phyloP scores from a whole-genome alignment of 2,888 invertebrate species.

The Gisinianus flammeolus region DNA sequence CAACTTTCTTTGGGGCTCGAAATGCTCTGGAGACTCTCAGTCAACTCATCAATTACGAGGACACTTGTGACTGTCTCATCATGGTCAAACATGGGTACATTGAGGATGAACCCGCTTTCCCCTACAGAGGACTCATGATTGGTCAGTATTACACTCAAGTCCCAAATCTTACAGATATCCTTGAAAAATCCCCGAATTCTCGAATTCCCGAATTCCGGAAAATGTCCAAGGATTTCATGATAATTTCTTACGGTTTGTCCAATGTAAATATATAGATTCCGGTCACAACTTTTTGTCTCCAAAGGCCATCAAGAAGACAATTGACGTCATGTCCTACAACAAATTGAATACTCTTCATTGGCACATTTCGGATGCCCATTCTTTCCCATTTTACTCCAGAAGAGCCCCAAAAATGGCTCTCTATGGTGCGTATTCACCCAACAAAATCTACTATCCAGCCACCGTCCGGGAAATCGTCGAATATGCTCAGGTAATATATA shows the following conservation, averaged over 20 bases:
- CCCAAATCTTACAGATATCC: not conserved
- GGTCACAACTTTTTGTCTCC: constrained; percentile 85
- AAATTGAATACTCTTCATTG: constrained; percentile 94
- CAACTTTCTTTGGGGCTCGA: constrained; percentile 72
- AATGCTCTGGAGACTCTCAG: constrained; percentile 78
- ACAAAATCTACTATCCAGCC: constrained; percentile 70
- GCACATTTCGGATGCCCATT: constrained; percentile 89
- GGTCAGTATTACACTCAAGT: constrained; percentile 39
- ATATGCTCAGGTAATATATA: constrained; percentile 75
- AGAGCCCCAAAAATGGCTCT: constrained; percentile 76
- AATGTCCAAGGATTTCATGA: no score
- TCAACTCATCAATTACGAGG: constrained; percentile 69
- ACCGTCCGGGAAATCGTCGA: constrained; percentile 71
- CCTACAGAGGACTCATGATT: constrained; percentile 83
- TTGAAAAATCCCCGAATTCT: not conserved
- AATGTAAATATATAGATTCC: constrained; percentile 68
- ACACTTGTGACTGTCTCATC: constrained; percentile 64
- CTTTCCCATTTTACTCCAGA: constrained; percentile 84
- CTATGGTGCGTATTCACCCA: constrained; percentile 67
- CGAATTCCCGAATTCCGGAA: no score
- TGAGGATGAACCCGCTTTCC: constrained; percentile 78
- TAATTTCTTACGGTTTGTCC: not conserved
- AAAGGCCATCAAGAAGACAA: constrained; percentile 70
- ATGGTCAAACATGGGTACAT: constrained; percentile 71
- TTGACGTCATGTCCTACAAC: constrained; percentile 84